These are phyloP conservation scores for Tholera decimalis DNA, from an alignment of 2,888 invertebrate genomes.

Conservation along the genomic window DNA sequence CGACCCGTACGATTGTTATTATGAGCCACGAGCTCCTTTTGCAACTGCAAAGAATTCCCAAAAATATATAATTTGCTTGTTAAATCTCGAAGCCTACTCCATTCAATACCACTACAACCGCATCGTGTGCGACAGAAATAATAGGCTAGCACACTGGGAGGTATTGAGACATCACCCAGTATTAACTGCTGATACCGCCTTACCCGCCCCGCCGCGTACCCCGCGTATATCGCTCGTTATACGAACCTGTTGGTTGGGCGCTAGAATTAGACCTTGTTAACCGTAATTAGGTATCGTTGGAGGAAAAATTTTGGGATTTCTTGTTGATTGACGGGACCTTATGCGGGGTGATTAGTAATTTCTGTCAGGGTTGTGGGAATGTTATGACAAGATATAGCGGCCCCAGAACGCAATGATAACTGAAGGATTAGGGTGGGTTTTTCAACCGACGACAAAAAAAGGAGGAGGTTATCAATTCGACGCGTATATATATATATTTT, in stretches of 20 bases:
- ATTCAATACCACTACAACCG: slow-evolving; percentile 66
- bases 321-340: slow-evolving; percentile 10
- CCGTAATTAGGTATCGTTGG: slow-evolving; percentile 43
- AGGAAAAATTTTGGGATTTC: slow-evolving; percentile 9
- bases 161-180: slow-evolving; percentile 91
- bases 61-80: no score
- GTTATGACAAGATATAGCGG: no score
- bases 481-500: no score
- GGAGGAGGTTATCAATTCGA: no score
- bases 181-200: slow-evolving; percentile 74
- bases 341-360: background rate
- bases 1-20: no score
- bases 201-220: background rate
- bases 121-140: slow-evolving; percentile 90
- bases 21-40: no score
- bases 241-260: slow-evolving; percentile 12
- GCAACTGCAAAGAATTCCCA: no score
- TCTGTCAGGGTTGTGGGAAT: no score
- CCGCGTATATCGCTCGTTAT: slow-evolving; percentile 43
- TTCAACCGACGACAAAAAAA: no score
- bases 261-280: slow-evolving; percentile 57
- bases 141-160: slow-evolving; percentile 90
- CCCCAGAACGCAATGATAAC: no score
- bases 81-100: slow-evolving; percentile 73
- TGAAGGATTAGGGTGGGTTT: no score